Evolutionary conservation across 2,888 invertebrate species (phyloP), one percentile per base, ranked within the genome.

Genomic region (Rhingia campestris): DNA sequence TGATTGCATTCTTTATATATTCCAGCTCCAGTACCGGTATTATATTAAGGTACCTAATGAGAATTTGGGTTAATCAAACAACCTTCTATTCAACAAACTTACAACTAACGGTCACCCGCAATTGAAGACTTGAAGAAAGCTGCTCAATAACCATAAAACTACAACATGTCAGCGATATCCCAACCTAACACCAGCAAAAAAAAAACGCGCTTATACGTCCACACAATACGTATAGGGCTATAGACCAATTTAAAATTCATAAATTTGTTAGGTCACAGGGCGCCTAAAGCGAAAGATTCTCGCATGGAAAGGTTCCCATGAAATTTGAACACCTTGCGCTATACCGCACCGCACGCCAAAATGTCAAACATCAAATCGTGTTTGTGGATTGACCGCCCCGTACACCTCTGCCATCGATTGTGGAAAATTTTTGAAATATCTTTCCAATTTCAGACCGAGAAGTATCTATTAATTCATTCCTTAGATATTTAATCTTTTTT

Each of bases 401-500:
- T 10, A n/a, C 47, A 22, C 54, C 41, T 12, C 51, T n/a, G 3
- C 5, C 37, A 35, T 47, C 47, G 41, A 51, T 70, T 33, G 47
- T 51, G 33, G 69, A 75, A 64, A 75, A 22, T 22, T 63, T 72
- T 72, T 64, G 14, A 76, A 81, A 76, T 76, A 67, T 81, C 76
- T 66, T 56, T 66, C 59, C 32, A 59, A 73, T 70, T 72, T 51
- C 32, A 73, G 47, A 35, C 12, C 45, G 59, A 54, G 59, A 53
- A 47, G 72, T 41, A 35, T 73, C 73, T 67, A 80, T 81, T 61
- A 76, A 81, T 76, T 81, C 61, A 67, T 67, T 72, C 47, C 14
- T 14, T 12, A 7, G 43, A 10, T 56, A 41, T 35, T 69, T 14
- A 30, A 3, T 49, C 10, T 35, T n/a, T 59, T 6, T n/a, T 33